Evolutionary conservation across 2,113 vertebrate genomes (phyloP), one percentile per base, ranked within the genome.

Genomic region (Coryphaenoides rupestris): DNA sequence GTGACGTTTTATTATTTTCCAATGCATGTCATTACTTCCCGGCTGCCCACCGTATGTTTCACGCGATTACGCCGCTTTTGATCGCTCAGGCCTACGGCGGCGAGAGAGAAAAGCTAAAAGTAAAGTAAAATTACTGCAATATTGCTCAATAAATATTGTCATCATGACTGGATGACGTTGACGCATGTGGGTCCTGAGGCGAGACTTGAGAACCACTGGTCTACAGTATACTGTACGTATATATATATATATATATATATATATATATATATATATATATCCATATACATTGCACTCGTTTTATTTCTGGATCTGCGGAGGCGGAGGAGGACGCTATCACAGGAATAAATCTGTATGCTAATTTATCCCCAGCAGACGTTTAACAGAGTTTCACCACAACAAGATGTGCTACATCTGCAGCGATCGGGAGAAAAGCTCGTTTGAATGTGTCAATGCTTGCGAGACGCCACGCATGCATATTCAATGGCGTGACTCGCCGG

Each of bases 261-360:
- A 26, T 26, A 26, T 6, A 26, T 26, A 26, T 26, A 26, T 26
- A 26, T 26, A 26, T 26, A 26, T 26, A 26, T 26, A 3, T 26
- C 3, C 6, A n/a, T 26, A 26, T 26, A 26, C 6, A 26, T 6
- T 3, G 52, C 69, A 75, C 77, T 81, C 62, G 75, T 79, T 62
- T 83, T 64, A 68, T 70, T 79, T 75, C 78, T 58, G 78, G 68
- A 77, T 83, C 65, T 23, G n/a, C 61, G 21, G 46, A 73, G 70
- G 52, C 58, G 45, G 19, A 59, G 33, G 67, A 28, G 26, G 16
- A 59, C 33, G 17, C 67, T 62, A 24, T 72, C 60, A 55, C 55
- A 47, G 75, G 67, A 58, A 55, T 40, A 66, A 69, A 76, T 72
- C 40, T 65, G 16, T 56, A 73, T 76, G 80, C 70, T 78, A 78